Evolutionary conservation across 2,797 vertebrate genomes (phyloP), one percentile per base, ranked within the genome.

Genomic region (Melopsittacus undulatus): DNA sequence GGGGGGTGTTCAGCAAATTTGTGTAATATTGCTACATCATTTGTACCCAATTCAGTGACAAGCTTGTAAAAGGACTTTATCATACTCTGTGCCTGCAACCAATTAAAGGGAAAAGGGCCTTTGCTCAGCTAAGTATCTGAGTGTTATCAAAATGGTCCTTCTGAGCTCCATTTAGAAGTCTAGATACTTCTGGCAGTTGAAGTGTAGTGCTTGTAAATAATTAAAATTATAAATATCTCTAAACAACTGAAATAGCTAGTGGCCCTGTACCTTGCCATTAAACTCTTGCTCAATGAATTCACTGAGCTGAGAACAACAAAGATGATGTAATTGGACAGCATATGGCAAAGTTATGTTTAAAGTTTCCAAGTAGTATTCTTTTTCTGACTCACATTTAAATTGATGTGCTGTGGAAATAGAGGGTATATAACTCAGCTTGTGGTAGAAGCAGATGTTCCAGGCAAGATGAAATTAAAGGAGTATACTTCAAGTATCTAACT

Each of bases 81-180:
- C 62, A 57, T 23, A 75, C 32, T 38, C 75, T 59, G 7, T 64
- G 51, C 40, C 34, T 87, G 36, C 49, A 91, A 92, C 66, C 22
- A 94, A 70, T 92, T 89, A 96, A 87, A 48, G 70, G 13, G 13
- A 51, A 93, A 93, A 88, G 83, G 51, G 46, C 64, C 34, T 94
- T 92, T 95, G 51, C 77, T 95, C 69, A 90, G 86, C 70, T 87
- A 86, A 87, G 86, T 88, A 93, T 48, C n/a, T 59, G 77, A 82
- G 77, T 88, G 56, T 87, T 95, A 96, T 87, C 92, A 96, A 86
- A 93, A 95, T 76, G 56, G 89, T 94, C 38, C 85, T 96, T 95
- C 72, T 89, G 72, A 83, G 72, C n/a, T 36, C 74, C 66, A 77
- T 92, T 94, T 94, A 27, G 67, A 87, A 95, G 42, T 80, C 57